phyloP scores from a whole-genome alignment of 2,888 invertebrate genomes.

The Cephus pygmeus region DNA sequence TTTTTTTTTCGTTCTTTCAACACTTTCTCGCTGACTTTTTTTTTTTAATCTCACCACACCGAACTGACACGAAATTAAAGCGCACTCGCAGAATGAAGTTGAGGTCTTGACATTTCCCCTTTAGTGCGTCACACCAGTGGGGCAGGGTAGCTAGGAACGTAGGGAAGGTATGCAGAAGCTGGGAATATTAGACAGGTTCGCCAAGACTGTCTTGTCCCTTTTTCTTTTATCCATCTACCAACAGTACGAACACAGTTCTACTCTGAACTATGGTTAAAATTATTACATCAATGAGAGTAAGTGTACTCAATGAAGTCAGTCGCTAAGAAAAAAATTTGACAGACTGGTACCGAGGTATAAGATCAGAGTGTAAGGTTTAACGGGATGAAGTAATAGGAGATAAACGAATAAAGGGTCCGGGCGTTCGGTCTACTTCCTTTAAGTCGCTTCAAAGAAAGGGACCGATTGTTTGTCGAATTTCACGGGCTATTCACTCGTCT shows the following conservation, averaged over 20 bases:
- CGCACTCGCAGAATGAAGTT: slow-evolving; percentile 48
- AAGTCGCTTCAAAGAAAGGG: slow-evolving; percentile 31
- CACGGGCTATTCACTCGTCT: slow-evolving; percentile 11
- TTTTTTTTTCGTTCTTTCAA: slow-evolving; percentile 5
- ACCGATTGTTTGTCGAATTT: slow-evolving; percentile 12
- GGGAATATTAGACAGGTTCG: slow-evolving; percentile 1
- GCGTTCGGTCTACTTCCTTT: slow-evolving; percentile 29
- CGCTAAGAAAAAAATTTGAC: no score
- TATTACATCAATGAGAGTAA: not conserved
- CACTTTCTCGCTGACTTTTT: slow-evolving; percentile 5
- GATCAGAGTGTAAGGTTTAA: not conserved
- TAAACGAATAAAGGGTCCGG: not conserved
- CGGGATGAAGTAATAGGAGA: not conserved
- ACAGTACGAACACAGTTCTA: slow-evolving; percentile 15
- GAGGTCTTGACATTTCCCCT: slow-evolving; percentile 47
- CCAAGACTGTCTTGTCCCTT: not conserved
- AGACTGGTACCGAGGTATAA: no score
- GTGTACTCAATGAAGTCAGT: not conserved
- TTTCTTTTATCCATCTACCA: slow-evolving; percentile 24
- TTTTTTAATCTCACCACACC: slow-evolving; percentile 11
- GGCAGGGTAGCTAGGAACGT: not conserved
- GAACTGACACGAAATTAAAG: slow-evolving; percentile 44
- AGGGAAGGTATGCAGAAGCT: slow-evolving; percentile 4
- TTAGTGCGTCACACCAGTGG: slow-evolving; percentile 18
- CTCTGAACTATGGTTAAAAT: slow-evolving; percentile 43